Conservation (phyloP, 2,113 vertebrate genomes). For the Amazona guildingii region DNA sequence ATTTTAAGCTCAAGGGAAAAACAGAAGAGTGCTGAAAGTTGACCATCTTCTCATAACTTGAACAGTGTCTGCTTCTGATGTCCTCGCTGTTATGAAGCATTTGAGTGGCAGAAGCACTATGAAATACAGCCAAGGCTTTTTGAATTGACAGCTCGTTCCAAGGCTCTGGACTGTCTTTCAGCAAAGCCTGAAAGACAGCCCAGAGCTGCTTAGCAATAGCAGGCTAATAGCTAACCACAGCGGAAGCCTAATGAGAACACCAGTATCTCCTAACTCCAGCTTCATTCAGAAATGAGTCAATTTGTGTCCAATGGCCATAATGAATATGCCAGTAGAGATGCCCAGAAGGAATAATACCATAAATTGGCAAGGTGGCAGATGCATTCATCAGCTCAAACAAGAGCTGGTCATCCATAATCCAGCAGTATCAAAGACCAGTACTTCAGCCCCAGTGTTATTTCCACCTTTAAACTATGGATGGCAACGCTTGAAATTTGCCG, state of each 20-base stretch:
- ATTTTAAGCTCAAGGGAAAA: background rate
- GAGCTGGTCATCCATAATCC: slow-evolving; percentile 28
- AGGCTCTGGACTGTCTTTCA: background rate
- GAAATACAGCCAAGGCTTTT: background rate
- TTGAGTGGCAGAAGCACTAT: background rate
- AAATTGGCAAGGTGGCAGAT: slow-evolving; percentile 17
- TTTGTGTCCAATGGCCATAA: background rate
- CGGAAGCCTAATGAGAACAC: background rate
- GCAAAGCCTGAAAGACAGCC: background rate
- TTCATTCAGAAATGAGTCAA: background rate
- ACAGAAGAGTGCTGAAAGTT: background rate
- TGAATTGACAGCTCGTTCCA: slow-evolving; percentile 33
- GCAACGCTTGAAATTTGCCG: background rate
- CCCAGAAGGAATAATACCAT: slow-evolving; percentile 29
- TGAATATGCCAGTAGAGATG: background rate
- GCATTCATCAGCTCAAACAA: slow-evolving; percentile 39
- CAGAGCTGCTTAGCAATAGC: slow-evolving; percentile 12
- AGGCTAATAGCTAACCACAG: slow-evolving; percentile 6
- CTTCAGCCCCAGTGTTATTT: background rate
- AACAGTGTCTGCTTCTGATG: background rate
- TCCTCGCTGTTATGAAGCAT: background rate
- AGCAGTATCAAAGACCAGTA: background rate
- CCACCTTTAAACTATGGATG: background rate
- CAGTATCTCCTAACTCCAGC: slow-evolving; percentile 6
- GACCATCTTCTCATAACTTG: background rate